A percentile compares a stretch with the other conserved stretches of the same genome.
Conservation (phyloP, 2,797 vertebrate species). For the Arnoldichthys spilopterus region DNA sequence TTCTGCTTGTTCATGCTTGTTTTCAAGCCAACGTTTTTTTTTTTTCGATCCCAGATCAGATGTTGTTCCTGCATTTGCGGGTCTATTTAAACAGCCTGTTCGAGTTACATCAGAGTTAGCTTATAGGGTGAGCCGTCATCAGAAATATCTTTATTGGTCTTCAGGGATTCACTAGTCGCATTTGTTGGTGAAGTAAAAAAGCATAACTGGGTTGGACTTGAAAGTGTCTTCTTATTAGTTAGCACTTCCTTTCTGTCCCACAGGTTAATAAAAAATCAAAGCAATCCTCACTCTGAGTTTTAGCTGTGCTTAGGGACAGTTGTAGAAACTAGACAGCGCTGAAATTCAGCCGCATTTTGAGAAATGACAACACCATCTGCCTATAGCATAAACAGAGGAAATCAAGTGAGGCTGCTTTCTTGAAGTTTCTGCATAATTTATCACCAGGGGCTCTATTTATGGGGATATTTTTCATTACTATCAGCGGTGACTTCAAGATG, state of each 20-base stretch:
- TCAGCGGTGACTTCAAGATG: background rate
- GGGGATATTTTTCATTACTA: background rate
- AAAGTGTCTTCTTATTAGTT: background rate
- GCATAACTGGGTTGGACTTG: background rate
- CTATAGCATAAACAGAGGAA: conserved; percentile 19
- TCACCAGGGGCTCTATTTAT: background rate
- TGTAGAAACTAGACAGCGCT: conserved; percentile 1
- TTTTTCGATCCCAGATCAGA: background rate
- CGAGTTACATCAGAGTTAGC: background rate
- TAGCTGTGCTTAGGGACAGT: background rate
- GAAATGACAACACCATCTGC: background rate
- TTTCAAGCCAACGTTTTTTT: background rate
- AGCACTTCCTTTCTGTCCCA: background rate
- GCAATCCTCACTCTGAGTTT: background rate
- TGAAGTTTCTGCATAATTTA: background rate
- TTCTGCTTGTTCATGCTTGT: background rate
- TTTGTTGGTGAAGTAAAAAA: background rate
- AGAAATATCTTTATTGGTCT: background rate
- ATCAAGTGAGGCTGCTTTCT: background rate
- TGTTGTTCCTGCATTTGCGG: background rate
- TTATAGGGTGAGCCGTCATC: background rate
- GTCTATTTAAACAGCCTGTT: background rate
- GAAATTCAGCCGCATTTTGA: background rate
- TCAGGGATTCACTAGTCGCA: background rate
- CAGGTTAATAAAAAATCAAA: background rate